Conservation (phyloP, 2,797 vertebrate species). For the Tadarida brasiliensis region DNA sequence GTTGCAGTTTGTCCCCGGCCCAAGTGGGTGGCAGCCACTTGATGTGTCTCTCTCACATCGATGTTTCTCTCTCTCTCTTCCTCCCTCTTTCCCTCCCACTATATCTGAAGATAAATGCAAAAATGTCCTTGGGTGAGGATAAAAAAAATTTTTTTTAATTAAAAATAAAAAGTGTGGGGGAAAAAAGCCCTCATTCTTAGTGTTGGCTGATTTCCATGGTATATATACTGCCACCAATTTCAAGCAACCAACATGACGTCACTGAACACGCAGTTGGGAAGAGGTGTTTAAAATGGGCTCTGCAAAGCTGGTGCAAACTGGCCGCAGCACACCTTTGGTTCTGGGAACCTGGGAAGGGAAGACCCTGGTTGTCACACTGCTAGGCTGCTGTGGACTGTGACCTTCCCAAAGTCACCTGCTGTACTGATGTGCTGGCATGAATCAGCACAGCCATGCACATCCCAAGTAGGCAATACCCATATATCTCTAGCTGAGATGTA, state of each 20-base stretch:
- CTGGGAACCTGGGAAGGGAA: neutral
- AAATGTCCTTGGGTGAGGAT: too few species aligned
- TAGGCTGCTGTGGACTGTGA: neutral
- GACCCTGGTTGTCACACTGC: neutral
- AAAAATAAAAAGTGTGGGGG: too few species aligned
- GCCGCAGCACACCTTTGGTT: neutral
- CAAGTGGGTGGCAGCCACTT: too few species aligned
- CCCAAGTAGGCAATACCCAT: neutral
- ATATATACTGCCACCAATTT: neutral
- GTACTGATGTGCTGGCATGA: neutral
- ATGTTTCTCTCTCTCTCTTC: too few species aligned
- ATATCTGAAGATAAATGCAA: too few species aligned
- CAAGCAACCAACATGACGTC: neutral
- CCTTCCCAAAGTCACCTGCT: neutral
- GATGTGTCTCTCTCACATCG: too few species aligned
- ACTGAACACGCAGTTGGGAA: neutral
- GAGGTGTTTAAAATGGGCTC: neutral
- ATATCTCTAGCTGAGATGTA: neutral
- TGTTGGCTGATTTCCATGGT: neutral
- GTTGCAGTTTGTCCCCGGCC: too few species aligned
- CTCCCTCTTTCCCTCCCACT: too few species aligned
- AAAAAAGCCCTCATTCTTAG: neutral
- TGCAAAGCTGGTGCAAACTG: neutral
- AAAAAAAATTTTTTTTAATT: too few species aligned
- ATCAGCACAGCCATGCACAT: neutral